Evolutionary conservation across 2,888 invertebrate species (phyloP).

Genomic region (Lamproptera curius): DNA sequence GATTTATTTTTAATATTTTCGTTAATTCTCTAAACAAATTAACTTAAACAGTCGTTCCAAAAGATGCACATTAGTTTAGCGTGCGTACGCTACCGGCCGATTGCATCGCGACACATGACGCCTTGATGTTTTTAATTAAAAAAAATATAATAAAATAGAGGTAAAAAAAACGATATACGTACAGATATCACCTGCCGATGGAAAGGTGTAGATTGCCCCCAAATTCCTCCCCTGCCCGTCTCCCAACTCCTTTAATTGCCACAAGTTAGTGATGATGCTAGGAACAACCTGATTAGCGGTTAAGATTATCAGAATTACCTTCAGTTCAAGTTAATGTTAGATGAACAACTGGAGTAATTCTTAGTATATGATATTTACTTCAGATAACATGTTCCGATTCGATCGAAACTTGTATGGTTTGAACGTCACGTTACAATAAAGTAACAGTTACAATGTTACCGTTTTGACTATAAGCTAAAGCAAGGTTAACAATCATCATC

Average conservation of each 20-base stretch:
- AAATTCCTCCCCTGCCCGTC: constrained; percentile 43
- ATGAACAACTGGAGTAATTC: no score
- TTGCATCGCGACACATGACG: constrained; percentile 64
- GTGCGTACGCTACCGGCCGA: constrained; percentile 35
- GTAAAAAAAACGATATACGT: constrained; percentile 41
- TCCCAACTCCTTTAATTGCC: constrained; percentile 40
- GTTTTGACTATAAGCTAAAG: no score
- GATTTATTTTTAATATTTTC: background rate
- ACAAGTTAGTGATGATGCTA: constrained; percentile 15
- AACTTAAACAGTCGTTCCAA: background rate
- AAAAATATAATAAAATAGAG: constrained; percentile 34
- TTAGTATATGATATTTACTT: no score
- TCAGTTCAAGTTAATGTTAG: no score
- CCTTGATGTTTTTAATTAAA: constrained; percentile 54
- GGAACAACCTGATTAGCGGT: constrained; percentile 30
- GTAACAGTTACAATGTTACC: no score
- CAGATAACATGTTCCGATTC: no score
- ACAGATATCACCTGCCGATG: constrained; percentile 65
- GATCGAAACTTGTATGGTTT: no score
- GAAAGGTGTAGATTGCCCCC: constrained; percentile 70
- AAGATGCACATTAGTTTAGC: constrained; percentile 21
- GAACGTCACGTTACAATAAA: no score
- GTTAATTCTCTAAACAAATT: background rate
- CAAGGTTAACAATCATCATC: no score
- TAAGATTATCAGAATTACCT: constrained; percentile 34